phyloP scores from a whole-genome alignment of 2,797 vertebrate genomes.

The Sebastes jordani region DNA sequence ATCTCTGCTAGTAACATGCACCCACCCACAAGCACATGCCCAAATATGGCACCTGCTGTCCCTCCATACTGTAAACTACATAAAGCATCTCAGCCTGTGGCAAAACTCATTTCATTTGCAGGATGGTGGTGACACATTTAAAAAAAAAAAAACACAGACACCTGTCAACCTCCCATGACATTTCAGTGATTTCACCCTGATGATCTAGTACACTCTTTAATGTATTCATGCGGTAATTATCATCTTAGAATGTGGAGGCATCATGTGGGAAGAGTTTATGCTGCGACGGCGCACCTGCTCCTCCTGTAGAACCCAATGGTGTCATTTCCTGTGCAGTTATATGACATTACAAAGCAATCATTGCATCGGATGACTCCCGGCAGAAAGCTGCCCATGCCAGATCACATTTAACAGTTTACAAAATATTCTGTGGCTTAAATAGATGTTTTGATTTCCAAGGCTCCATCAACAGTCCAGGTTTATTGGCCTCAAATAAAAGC shows the following conservation, averaged over 20 bases:
- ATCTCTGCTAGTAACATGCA: not conserved
- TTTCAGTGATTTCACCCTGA: constrained; percentile 12
- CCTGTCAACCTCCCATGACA: not conserved
- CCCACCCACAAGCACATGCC: not conserved
- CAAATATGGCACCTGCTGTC: not conserved
- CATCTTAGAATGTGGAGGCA: not conserved
- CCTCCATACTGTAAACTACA: constrained; percentile 3
- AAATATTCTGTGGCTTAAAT: not conserved
- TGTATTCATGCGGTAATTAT: constrained; percentile 33
- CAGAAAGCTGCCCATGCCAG: not conserved
- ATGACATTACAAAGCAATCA: constrained; percentile 17
- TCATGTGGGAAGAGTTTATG: not conserved
- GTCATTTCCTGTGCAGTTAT: constrained; percentile 21
- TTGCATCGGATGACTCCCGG: not conserved
- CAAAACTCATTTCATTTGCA: not conserved
- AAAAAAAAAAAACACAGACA: not conserved
- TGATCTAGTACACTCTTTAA: not conserved
- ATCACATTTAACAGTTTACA: not conserved
- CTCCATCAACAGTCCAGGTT: not conserved
- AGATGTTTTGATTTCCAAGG: not conserved
- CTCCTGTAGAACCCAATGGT: constrained; percentile 11
- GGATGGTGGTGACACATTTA: not conserved
- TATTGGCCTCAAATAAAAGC: not conserved
- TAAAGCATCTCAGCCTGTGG: not conserved
- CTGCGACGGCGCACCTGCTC: constrained; percentile 30